Conservation (phyloP, 2,797 vertebrate genomes). For the Siniperca scherzeri region DNA sequence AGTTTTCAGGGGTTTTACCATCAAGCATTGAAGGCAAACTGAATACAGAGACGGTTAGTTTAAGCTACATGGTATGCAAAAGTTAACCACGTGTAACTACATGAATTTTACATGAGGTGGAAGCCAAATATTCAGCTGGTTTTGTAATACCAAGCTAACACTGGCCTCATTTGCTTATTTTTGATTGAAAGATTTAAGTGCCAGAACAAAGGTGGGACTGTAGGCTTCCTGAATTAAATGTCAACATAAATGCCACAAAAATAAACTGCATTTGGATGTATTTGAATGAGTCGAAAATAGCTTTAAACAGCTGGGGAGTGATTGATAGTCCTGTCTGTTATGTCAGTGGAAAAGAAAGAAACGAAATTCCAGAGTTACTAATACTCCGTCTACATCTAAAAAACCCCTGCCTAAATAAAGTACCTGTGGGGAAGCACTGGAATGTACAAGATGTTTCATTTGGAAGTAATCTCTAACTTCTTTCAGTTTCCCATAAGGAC, state of each 20-base stretch:
- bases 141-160: neutral
- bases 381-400: neutral
- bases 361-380: neutral
- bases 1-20: neutral
- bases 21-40: neutral
- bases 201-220: neutral
- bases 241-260: constrained; percentile 1
- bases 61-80: neutral
- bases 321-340: neutral
- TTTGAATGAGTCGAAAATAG: neutral
- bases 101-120: neutral
- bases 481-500: constrained; percentile 14
- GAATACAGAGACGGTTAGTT: neutral
- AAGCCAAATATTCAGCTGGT: neutral
- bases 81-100: neutral
- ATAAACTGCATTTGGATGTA: neutral
- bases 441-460: constrained; percentile 7
- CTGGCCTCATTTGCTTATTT: neutral
- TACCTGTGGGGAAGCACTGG: neutral
- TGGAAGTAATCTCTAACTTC: neutral
- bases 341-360: no score
- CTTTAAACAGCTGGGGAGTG: neutral
- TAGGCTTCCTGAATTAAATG: constrained; percentile 1
- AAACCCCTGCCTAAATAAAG: neutral
- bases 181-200: neutral